Conservation (phyloP, 2,888 invertebrate genomes). For the Oxystoma pomonae region DNA sequence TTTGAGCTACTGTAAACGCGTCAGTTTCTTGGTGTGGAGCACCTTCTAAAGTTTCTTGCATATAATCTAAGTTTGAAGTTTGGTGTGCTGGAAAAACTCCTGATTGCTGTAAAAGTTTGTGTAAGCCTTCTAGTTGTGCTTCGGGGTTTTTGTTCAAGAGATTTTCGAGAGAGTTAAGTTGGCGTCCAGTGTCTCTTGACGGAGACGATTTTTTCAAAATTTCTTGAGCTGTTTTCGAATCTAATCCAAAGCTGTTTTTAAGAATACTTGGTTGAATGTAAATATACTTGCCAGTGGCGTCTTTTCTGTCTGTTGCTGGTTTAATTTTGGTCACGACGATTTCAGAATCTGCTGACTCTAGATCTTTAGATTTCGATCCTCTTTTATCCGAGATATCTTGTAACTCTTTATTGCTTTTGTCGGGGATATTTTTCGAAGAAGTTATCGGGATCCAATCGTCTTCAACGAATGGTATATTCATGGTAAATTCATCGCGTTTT, state of each 20-base stretch:
- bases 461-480: not conserved
- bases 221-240: slow-evolving; percentile 14
- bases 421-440: not conserved
- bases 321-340: slow-evolving; percentile 14
- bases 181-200: not conserved
- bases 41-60: slow-evolving; percentile 7
- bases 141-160: slow-evolving; percentile 51
- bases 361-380: slow-evolving; percentile 14
- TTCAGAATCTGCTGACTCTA: slow-evolving; percentile 25
- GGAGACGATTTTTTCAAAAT: slow-evolving; percentile 19
- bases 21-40: slow-evolving; percentile 27
- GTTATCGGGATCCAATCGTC: not conserved
- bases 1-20: slow-evolving; percentile 35
- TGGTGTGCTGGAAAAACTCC: not conserved
- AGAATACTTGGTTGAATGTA: slow-evolving; percentile 29
- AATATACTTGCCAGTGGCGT: slow-evolving; percentile 20
- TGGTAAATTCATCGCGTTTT: not conserved
- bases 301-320: slow-evolving; percentile 12
- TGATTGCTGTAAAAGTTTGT: slow-evolving; percentile 43
- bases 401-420: not conserved
- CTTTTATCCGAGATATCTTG: slow-evolving; percentile 16
- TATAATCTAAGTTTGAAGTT: not conserved
- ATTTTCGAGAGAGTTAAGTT: slow-evolving; percentile 48
- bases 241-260: slow-evolving; percentile 23
- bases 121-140: slow-evolving; percentile 52